A percentile compares a stretch with the other conserved stretches of the same genome.
phyloP scores from a whole-genome alignment of 1,140 invertebrate genomes.

The Trichonephila inaurata region DNA sequence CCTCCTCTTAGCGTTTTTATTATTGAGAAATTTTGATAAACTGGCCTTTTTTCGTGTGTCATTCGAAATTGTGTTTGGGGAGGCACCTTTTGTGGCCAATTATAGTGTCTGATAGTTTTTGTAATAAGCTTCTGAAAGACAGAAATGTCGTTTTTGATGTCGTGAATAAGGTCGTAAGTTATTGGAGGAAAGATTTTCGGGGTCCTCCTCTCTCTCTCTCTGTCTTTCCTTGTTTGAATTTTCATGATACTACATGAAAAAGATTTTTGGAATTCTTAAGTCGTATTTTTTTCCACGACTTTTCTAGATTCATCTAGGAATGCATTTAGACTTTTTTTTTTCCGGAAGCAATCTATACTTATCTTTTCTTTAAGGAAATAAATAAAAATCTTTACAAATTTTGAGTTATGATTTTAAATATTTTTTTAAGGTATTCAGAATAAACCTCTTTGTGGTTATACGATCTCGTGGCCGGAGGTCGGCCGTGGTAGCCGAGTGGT shows the following conservation, averaged over 20 bases:
- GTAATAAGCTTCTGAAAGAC: conserved; percentile 3
- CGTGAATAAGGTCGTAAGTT: not conserved
- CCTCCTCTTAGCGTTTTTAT: not conserved
- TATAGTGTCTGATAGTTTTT: conserved; percentile 23
- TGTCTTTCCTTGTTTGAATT: not conserved
- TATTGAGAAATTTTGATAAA: conserved; percentile 60
- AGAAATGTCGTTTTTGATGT: not conserved
- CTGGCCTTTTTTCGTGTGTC: not conserved
- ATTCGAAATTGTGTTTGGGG: not conserved
- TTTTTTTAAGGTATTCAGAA: too few species aligned
- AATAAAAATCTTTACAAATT: too few species aligned
- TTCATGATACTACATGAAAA: not conserved
- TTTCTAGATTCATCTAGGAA: too few species aligned
- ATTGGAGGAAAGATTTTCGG: not conserved
- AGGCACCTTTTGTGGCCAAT: conserved; percentile 39
- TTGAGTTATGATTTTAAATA: too few species aligned
- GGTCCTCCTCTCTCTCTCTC: not conserved
- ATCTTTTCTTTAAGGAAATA: too few species aligned
- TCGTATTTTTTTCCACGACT: not conserved
- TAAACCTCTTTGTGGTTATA: too few species aligned
- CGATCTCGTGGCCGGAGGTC: too few species aligned
- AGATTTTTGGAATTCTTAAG: not conserved
- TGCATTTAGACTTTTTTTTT: too few species aligned
- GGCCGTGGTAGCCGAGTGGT: too few species aligned
- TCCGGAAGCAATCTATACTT: too few species aligned